Conservation (phyloP, 1,140 invertebrate genomes). For the Tribolium castaneum region DNA sequence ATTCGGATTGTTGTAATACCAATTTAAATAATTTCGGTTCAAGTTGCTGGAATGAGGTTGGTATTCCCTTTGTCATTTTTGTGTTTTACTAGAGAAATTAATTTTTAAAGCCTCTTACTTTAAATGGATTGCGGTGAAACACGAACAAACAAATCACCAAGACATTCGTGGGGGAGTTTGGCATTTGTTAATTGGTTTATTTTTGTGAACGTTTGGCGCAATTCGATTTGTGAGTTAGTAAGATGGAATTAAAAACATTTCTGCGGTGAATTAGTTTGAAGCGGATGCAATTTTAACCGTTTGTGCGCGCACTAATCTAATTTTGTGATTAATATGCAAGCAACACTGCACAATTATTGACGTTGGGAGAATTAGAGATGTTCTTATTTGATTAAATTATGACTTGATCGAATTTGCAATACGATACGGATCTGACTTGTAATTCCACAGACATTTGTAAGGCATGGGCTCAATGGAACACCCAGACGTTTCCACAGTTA, state of each 20-base stretch:
- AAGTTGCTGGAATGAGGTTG: neutral
- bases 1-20: neutral
- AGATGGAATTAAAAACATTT: neutral
- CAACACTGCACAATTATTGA: neutral
- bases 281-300: neutral
- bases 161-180: neutral
- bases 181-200: too few relatives aligned
- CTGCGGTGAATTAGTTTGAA: neutral
- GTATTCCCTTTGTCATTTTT: neutral
- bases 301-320: neutral
- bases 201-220: too few relatives aligned
- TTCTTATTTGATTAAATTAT: neutral
- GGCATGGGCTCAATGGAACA: neutral
- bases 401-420: neutral
- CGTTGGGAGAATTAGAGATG: neutral
- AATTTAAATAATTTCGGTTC: neutral
- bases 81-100: neutral
- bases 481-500: too few relatives aligned
- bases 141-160: neutral
- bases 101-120: neutral
- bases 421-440: neutral
- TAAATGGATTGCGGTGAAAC: neutral
- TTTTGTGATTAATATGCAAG: neutral
- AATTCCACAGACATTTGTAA: neutral
- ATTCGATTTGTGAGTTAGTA: neutral